Evolutionary conservation across 2,888 invertebrate genomes (phyloP).

Genomic region (Platycheirus albimanus): DNA sequence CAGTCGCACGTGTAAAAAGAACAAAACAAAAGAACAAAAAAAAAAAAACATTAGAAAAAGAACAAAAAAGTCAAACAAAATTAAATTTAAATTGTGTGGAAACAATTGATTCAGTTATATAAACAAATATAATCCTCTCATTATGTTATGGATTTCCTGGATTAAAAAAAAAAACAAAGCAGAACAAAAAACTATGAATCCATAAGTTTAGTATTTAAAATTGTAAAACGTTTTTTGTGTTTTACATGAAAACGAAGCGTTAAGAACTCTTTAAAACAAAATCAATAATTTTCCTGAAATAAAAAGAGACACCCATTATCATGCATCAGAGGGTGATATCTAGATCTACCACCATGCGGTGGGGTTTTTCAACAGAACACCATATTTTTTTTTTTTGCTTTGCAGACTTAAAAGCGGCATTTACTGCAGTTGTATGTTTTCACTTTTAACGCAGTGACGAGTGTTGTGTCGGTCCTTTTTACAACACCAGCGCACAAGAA

Average conservation of each 20-base stretch:
- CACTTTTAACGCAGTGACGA: constrained; percentile 1
- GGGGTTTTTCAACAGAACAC: constrained; percentile 16
- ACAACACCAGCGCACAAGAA: constrained; percentile 3
- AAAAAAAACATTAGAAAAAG: background rate
- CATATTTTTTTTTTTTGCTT: constrained; percentile 16
- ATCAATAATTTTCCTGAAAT: constrained; percentile 17
- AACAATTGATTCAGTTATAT: constrained; percentile 7
- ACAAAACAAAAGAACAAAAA: background rate
- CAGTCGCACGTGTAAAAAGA: background rate
- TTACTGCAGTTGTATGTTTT: constrained; percentile 48
- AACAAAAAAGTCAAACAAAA: constrained; percentile 4
- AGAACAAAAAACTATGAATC: background rate
- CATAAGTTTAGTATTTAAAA: constrained; percentile 1
- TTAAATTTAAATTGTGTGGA: constrained; percentile 29
- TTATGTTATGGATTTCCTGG: constrained; percentile 10
- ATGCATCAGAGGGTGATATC: background rate
- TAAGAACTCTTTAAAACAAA: constrained; percentile 20
- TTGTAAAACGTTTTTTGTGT: constrained; percentile 11
- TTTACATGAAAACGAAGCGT: constrained; percentile 8
- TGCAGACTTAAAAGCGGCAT: constrained; percentile 40
- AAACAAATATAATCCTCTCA: background rate
- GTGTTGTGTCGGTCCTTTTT: constrained; percentile 10
- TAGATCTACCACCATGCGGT: too few species aligned
- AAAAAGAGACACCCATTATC: background rate
- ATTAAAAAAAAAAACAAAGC: background rate